phyloP scores from a whole-genome alignment of 2,113 vertebrate genomes.

The Stercorarius parasiticus region DNA sequence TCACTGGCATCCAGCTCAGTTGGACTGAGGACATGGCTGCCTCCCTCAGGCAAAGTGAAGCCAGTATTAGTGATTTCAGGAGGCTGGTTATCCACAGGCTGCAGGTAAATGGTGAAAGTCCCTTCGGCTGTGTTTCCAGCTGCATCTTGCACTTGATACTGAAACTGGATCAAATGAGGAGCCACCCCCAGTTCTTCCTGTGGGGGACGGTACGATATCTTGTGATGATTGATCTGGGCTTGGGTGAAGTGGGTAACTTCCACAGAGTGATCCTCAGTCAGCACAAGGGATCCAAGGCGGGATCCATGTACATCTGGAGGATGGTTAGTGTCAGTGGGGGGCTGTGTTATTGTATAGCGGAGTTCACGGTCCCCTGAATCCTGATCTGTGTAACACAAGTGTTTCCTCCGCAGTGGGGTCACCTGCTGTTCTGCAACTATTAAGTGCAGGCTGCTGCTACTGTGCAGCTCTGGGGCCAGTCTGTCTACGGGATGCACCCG shows the following conservation, averaged over 20 bases:
- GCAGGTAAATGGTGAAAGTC: slow-evolving; percentile 86
- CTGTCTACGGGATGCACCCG: slow-evolving; percentile 89
- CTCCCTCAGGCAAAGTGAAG: slow-evolving; percentile 83
- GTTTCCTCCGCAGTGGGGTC: slow-evolving; percentile 86
- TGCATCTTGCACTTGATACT: slow-evolving; percentile 87
- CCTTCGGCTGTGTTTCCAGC: slow-evolving; percentile 83
- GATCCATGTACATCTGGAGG: slow-evolving; percentile 54
- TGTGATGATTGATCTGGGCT: slow-evolving; percentile 96
- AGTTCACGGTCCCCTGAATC: slow-evolving; percentile 93
- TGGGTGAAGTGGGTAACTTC: slow-evolving; percentile 89
- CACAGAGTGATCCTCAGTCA: slow-evolving; percentile 84
- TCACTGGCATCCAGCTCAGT: slow-evolving; percentile 86
- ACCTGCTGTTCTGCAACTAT: slow-evolving; percentile 90
- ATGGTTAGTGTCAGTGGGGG: slow-evolving; percentile 86
- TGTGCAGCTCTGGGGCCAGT: slow-evolving; percentile 85
- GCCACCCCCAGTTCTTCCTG: slow-evolving; percentile 91
- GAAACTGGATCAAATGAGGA: slow-evolving; percentile 87
- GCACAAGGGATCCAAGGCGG: slow-evolving; percentile 81
- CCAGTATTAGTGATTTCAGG: slow-evolving; percentile 92
- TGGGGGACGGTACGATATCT: slow-evolving; percentile 90
- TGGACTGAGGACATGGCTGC: slow-evolving; percentile 80
- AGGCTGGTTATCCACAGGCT: slow-evolving; percentile 92
- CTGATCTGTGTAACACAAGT: slow-evolving; percentile 89
- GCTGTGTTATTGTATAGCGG: slow-evolving; percentile 83
- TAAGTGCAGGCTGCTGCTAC: slow-evolving; percentile 86